phyloP scores from a whole-genome alignment of 2,797 vertebrate genomes.

The Melanotaenia nigrans region DNA sequence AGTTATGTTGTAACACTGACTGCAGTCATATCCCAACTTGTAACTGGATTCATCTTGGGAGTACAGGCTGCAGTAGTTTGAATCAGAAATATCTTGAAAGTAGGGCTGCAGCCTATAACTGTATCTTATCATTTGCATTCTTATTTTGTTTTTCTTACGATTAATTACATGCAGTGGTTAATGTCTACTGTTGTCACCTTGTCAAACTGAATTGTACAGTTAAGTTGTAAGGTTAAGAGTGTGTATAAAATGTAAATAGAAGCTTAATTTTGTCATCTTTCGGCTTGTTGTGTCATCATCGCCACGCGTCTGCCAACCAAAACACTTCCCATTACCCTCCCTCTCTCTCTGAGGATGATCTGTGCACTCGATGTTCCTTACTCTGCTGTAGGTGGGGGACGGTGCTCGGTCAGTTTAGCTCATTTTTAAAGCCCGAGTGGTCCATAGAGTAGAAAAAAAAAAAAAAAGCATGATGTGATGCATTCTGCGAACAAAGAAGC shows the following conservation, averaged over 20 bases:
- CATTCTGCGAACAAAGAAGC: neutral
- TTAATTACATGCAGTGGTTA: neutral
- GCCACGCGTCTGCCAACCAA: neutral
- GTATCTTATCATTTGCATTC: neutral
- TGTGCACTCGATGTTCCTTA: conserved; percentile 5
- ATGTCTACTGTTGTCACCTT: neutral
- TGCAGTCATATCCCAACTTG: neutral
- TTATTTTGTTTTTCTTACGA: neutral
- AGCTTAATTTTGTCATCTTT: neutral
- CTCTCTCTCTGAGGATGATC: neutral
- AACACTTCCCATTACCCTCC: neutral
- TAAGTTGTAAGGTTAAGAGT: neutral
- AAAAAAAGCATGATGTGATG: neutral
- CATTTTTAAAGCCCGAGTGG: neutral
- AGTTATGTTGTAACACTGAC: neutral
- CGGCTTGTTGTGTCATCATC: conserved; percentile 1
- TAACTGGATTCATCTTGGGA: neutral
- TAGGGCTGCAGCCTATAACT: neutral
- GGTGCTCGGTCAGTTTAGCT: neutral
- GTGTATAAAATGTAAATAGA: neutral
- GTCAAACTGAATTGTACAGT: neutral
- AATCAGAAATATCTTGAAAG: neutral
- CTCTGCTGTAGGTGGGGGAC: conserved; percentile 5
- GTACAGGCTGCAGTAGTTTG: neutral
- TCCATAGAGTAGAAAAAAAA: neutral